Evolutionary conservation across 2,888 invertebrate species (phyloP).

Genomic region (Diarsia dahlii): DNA sequence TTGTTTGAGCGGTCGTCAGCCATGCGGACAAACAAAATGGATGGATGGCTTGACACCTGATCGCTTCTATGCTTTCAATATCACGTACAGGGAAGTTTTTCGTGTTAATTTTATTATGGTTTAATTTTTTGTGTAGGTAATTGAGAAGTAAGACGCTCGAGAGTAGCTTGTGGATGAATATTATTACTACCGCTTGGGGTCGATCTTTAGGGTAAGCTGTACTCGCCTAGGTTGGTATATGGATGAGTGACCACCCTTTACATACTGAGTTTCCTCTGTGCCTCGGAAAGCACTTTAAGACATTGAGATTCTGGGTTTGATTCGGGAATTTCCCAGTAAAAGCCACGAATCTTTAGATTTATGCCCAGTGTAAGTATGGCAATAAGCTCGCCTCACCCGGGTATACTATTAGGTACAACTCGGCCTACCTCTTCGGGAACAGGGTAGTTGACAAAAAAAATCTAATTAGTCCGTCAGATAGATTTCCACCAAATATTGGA

Average conservation of each 20-base stretch:
- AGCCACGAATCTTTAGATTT: too few species aligned
- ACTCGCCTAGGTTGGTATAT: background rate
- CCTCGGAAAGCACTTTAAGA: background rate
- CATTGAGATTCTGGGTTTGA: too few species aligned
- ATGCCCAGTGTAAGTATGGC: too few species aligned
- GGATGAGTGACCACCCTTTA: background rate
- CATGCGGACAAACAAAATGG: conserved; percentile 25
- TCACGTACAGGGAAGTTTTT: conserved; percentile 9
- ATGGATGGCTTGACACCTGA: conserved; percentile 28
- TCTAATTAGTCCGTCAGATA: too few species aligned
- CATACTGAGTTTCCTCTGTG: rapidly evolving
- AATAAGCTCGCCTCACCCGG: too few species aligned
- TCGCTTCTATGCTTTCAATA: background rate
- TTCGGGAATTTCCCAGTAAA: too few species aligned
- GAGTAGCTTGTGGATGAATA: too few species aligned
- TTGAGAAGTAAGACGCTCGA: background rate
- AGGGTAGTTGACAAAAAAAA: too few species aligned
- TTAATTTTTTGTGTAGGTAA: background rate
- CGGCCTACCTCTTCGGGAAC: too few species aligned
- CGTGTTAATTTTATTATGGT: background rate
- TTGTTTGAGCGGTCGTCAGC: conserved; percentile 6
- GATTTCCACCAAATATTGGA: too few species aligned
- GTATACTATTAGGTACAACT: too few species aligned
- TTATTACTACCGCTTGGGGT: too few species aligned
- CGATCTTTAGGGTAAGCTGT: background rate